A percentile compares a stretch with the other conserved stretches of the same genome.
Conservation (phyloP, 2,113 vertebrate species). For the Caranx ignobilis region DNA sequence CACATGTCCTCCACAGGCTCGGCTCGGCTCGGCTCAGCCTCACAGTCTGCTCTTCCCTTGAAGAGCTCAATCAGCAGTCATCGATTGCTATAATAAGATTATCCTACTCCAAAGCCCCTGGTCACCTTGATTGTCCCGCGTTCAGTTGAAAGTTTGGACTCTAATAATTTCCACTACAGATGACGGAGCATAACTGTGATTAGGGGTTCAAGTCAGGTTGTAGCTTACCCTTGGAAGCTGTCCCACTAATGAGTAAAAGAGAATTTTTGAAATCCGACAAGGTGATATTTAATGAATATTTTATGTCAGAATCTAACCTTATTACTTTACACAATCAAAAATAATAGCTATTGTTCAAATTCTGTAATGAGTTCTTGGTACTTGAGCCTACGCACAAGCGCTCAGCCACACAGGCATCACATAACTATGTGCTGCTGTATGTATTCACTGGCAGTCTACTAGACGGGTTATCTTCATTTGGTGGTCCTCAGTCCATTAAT, state of each 20-base stretch:
- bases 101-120: slow-evolving; percentile 66
- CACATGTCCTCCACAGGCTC: slow-evolving; percentile 1
- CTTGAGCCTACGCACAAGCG: slow-evolving; percentile 5
- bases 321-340: not conserved
- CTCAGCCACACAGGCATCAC: not conserved
- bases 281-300: not conserved
- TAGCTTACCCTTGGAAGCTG: not conserved
- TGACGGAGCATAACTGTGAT: not conserved
- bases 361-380: slow-evolving; percentile 17
- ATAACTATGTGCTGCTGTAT: not conserved
- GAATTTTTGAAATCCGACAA: not conserved
- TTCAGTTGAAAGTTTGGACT: slow-evolving; percentile 45
- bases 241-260: not conserved
- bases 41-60: slow-evolving; percentile 14
- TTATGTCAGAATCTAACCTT: not conserved
- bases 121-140: slow-evolving; percentile 73
- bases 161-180: slow-evolving; percentile 25
- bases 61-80: slow-evolving; percentile 68
- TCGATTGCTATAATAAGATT: slow-evolving; percentile 74
- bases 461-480: slow-evolving; percentile 6
- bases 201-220: not conserved
- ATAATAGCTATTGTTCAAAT: not conserved
- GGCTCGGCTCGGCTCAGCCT: not conserved
- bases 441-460: not conserved
- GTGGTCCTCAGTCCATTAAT: slow-evolving; percentile 23